Evolutionary conservation across 2,113 vertebrate species (phyloP), one percentile per base, ranked within the genome.

Genomic region (Erinaceus europaeus): DNA sequence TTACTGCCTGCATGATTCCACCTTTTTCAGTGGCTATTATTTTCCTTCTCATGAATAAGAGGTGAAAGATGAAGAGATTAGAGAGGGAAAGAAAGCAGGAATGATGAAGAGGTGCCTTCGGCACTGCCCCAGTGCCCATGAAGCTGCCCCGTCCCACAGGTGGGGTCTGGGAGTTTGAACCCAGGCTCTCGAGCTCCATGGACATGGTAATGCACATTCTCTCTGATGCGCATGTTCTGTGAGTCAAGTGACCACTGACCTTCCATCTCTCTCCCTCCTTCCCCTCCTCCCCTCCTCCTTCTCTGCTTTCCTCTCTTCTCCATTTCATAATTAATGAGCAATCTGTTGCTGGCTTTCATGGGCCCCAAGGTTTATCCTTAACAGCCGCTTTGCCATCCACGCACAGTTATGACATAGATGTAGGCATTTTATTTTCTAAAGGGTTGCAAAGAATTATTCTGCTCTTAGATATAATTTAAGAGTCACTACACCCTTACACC

Each of bases 391-490:
- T 34, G 55, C n/a, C 89, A 85, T 91, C 95, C 80, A 90, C 86
- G 85, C 84, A 80, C 87, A 94, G 95, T 96, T 96, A 83, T 29
- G 83, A 84, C 42, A 46, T 12, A 94, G 94, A 94, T 71, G 64
- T 71, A 68, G 74, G 9, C 57, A 78, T 90, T 94, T 44, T 77
- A 62, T 90, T 96, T 75, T 94, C 75, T 74, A 50, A 74, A 91
- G 76, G 90, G 94, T 92, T 84, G 50, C 34, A 95, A 94, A 46
- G 12, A 92, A 94, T 86, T 5, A 25, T 92, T 74, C 86, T 74
- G 6, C 2, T 89, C 55, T 94, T 91, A 94, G 53, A 27, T 34
- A 77, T 69, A 95, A 95, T 89, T 94, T 93, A 95, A 75, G 72
- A 88, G 62, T 84, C 57, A 53, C 79, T 92, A 90, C 11, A 20